Evolutionary conservation across 92 coral and sea anemone species (phyloP), one percentile per base, ranked within the genome.

Genomic region (Bergia sp.): DNA sequence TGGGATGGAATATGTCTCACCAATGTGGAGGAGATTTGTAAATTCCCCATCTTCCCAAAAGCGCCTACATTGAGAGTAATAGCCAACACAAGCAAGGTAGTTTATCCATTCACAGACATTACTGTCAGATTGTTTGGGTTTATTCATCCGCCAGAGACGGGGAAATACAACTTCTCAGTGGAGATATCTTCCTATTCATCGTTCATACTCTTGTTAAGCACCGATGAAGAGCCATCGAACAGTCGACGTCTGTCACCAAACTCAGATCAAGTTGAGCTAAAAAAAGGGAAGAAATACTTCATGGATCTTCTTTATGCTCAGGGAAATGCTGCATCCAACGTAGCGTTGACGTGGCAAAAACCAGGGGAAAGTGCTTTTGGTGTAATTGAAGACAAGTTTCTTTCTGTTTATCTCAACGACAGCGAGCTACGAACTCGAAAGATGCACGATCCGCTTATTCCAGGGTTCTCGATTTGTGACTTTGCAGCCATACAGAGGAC

Each of bases 81-180:
- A 44, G 66, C 42, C 12, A 43, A 69, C 42, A 67, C 42, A 2
- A 42, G 57, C 78, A 45, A 23, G 38, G 44, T 71, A 42, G 36
- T 18, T n/a, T 67, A 44, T 7, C 64, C 87, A 6, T 36, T 71
- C 36, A 81, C 61, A 53, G 66, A 65, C 44, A 43, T 87, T 87
- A 76, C 73, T 40, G 39, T 41, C n/a, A 41, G 90, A 37, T 66
- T 91, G 49, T 91, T 91, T 77, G 93, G 93, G 4, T 91, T 80
- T 21, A 40, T 91, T 55, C 82, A 79, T 64, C 79, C 87, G 12
- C 93, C 88, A 20, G 39, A 74, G 7, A 69, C 84, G 53, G 93
- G 93, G 37, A 86, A 37, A 6, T 90, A 79, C 85, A 73, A 37
- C 13, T 87, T 90, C 38, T 69, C 90, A 15, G 67, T 86, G 15